Evolutionary conservation across 2,888 invertebrate species (phyloP), one percentile per base, ranked within the genome.

Genomic region (Polyploca ridens): DNA sequence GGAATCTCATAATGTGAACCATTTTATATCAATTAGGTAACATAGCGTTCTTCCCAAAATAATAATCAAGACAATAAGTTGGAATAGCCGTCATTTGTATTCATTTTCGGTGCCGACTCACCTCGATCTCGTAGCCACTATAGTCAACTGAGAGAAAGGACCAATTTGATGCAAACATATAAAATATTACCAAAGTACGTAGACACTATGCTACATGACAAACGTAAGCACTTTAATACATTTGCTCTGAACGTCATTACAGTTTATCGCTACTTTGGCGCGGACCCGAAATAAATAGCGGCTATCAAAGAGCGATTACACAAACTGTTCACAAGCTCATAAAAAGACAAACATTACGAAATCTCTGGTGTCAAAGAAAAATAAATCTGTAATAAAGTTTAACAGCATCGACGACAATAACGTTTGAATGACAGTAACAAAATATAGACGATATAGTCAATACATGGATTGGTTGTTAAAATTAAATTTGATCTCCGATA

Each of bases 261-360:
- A 82, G 76, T 89, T 89, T 89, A 89, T 89, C 81, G 88, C 79
- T 79, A 82, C 84, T 87, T 86, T 80, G 79, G 82, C 79, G 75
- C 72, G 82, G 75, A 78, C 81, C 86, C 83, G 71, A 89, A 90
- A 89, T 88, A 90, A 89, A 90, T 86, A 81, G 86, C 85, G 71
- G 87, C 89, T 86, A 90, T 90, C 90, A 90, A 90, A 90, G 74
- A 85, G 74, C 87, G 85, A 90, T 91, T 90, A 90, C 89, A 87
- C 79, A 84, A 87, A 89, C 88, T 88, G 90, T 90, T 89, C 87
- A 88, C 90, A 87, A 87, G 83, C 86, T 83, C 87, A 89, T 90
- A 89, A 90, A 90, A 83, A 82, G 81, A 83, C 85, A 87, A 86
- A 84, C 88, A 85, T 90, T 82, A 83, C 87, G 79, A 86, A 90